Evolutionary conservation across 2,888 invertebrate species (phyloP).

Genomic region (Acanthosoma haemorrhoidale): DNA sequence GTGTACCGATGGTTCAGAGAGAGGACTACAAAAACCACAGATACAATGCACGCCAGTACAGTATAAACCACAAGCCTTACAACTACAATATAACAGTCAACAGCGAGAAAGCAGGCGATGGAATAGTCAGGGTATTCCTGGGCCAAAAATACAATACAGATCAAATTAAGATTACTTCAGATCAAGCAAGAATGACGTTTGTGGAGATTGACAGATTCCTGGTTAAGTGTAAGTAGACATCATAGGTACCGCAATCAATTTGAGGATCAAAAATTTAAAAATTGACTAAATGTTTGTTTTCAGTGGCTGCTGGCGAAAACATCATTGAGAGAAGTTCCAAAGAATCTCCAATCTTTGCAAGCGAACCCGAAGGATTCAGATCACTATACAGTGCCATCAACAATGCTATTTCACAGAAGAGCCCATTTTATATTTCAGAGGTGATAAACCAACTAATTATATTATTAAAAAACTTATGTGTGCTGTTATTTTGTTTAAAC

Average conservation of each 20-base stretch:
- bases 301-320: slow-evolving; percentile 59
- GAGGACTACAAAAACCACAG: slow-evolving; percentile 34
- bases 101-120: slow-evolving; percentile 55
- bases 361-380: slow-evolving; percentile 60
- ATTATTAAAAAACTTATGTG: too few relatives aligned
- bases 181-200: slow-evolving; percentile 53
- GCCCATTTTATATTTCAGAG: slow-evolving; percentile 45
- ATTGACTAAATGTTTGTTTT: too few relatives aligned
- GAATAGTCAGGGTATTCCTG: slow-evolving; percentile 61
- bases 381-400: slow-evolving; percentile 60
- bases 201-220: slow-evolving; percentile 60
- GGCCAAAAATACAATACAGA: slow-evolving; percentile 65
- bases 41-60: slow-evolving; percentile 53
- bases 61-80: slow-evolving; percentile 62
- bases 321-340: slow-evolving; percentile 61
- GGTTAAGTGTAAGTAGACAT: slow-evolving; percentile 49
- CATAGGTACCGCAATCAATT: too few relatives aligned
- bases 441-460: too few relatives aligned
- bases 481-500: too few relatives aligned
- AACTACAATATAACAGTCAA: slow-evolving; percentile 53
- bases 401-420: slow-evolving; percentile 51
- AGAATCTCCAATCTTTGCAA: slow-evolving; percentile 58
- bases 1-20: slow-evolving; percentile 47
- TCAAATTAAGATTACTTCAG: slow-evolving; percentile 47
- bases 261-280: too few relatives aligned